Evolutionary conservation across 2,797 vertebrate genomes (phyloP).

Genomic region (Amphiprion clarkii): DNA sequence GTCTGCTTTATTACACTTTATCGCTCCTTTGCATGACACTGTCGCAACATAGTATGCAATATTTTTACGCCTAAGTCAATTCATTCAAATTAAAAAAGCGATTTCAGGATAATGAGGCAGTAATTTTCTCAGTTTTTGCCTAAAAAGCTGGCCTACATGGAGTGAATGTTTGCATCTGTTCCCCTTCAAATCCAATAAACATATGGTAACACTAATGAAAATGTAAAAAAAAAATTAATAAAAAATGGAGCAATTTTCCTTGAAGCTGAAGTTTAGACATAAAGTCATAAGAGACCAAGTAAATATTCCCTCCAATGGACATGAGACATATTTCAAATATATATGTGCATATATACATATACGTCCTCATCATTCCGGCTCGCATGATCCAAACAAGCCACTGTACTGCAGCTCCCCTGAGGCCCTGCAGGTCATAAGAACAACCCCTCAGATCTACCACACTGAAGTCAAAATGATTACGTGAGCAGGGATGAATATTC

Average conservation of each 20-base stretch:
- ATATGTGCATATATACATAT: neutral
- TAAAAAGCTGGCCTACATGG: conserved; percentile 46
- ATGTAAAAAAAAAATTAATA: conserved; percentile 46
- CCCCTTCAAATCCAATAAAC: conserved; percentile 48
- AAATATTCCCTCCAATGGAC: conserved; percentile 29
- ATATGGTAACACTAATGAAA: conserved; percentile 35
- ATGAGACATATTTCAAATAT: conserved; percentile 13
- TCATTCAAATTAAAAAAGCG: conserved; percentile 78
- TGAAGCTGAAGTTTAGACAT: conserved; percentile 29
- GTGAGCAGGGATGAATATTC: conserved; percentile 66
- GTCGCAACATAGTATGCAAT: conserved; percentile 55
- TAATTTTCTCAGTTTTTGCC: conserved; percentile 65
- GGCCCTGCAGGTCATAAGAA: conserved; percentile 70
- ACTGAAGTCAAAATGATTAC: conserved; percentile 76
- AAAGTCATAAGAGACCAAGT: conserved; percentile 39
- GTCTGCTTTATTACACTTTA: conserved; percentile 75
- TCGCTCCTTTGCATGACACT: conserved; percentile 71
- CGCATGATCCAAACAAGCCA: conserved; percentile 60
- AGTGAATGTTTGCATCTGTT: conserved; percentile 59
- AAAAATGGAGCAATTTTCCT: conserved; percentile 26
- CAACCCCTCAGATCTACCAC: conserved; percentile 60
- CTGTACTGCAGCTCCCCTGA: conserved; percentile 48
- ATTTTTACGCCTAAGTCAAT: conserved; percentile 71
- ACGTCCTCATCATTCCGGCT: conserved; percentile 44
- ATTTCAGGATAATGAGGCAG: conserved; percentile 78